Evolutionary conservation across 2,797 vertebrate genomes (phyloP).

Genomic region (Pteronotus mesoamericanus): DNA sequence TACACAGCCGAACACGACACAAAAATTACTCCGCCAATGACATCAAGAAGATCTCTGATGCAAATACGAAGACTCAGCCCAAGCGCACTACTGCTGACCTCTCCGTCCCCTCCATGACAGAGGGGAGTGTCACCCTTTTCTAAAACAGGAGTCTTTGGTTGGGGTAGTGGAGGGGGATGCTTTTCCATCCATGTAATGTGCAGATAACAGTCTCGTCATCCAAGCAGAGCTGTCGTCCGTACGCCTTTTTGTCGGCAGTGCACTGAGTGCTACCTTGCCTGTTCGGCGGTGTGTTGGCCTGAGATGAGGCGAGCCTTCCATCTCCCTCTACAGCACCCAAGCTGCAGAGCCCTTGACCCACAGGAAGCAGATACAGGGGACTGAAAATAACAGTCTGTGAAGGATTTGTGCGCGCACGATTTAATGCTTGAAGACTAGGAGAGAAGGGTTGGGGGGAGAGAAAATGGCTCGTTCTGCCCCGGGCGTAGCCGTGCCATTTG

Average conservation of each 20-base stretch:
- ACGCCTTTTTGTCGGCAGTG: constrained; percentile 76
- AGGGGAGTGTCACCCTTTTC: background rate
- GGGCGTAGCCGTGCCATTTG: background rate
- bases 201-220: background rate
- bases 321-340: constrained; percentile 90
- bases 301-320: constrained; percentile 77
- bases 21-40: background rate
- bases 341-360: constrained; percentile 94
- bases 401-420: constrained; percentile 56
- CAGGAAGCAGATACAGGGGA: constrained; percentile 97
- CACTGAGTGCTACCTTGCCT: constrained; percentile 52
- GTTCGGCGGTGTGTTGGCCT: constrained; percentile 79
- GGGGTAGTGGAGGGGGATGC: background rate
- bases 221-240: background rate
- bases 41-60: background rate
- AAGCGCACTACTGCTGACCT: too few relatives aligned
- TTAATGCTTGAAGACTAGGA: constrained; percentile 73
- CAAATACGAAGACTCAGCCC: fast-evolving
- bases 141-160: background rate
- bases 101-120: fast-evolving
- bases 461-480: background rate
- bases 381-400: constrained; percentile 92
- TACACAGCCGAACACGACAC: background rate
- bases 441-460: constrained; percentile 25
- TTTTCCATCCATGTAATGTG: background rate